These are phyloP conservation scores for Ibycter americanus DNA, from an alignment of 2,797 vertebrate species.

Conservation along the genomic window DNA sequence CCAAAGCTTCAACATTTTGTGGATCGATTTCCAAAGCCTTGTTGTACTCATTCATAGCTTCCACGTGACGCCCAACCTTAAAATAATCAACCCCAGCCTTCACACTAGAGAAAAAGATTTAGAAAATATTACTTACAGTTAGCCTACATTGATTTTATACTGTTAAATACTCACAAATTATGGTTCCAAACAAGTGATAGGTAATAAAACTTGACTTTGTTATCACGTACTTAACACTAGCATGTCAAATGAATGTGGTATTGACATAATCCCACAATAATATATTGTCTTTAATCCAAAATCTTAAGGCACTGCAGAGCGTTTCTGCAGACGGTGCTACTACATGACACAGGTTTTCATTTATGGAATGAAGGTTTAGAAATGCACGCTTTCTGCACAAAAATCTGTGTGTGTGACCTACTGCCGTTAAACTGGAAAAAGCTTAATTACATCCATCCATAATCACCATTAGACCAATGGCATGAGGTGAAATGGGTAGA, in stretches of 20 bases:
- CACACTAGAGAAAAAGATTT: slow-evolving; percentile 79
- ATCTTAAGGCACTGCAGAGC: neutral
- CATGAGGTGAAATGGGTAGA: neutral
- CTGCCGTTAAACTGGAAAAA: neutral
- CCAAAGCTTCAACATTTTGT: slow-evolving; percentile 93
- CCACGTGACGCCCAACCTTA: slow-evolving; percentile 90
- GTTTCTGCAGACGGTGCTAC: neutral
- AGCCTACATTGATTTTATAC: neutral
- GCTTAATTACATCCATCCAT: neutral
- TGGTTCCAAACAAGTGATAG: neutral
- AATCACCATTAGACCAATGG: accelerated
- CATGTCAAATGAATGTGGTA: neutral
- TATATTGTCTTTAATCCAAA: neutral
- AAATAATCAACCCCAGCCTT: slow-evolving; percentile 95
- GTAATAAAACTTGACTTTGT: neutral
- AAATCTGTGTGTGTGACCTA: neutral
- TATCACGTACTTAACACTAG: neutral
- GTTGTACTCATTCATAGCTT: slow-evolving; percentile 99
- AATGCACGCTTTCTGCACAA: neutral
- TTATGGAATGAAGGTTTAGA: neutral
- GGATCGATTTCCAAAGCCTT: slow-evolving; percentile 95
- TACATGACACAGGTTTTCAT: neutral
- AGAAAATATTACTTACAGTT: neutral
- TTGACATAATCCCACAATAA: neutral
- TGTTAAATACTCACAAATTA: neutral